These are phyloP conservation scores for Hapalemur alaotrensis DNA, from an alignment of 2,797 vertebrate species.

Conservation along the genomic window DNA sequence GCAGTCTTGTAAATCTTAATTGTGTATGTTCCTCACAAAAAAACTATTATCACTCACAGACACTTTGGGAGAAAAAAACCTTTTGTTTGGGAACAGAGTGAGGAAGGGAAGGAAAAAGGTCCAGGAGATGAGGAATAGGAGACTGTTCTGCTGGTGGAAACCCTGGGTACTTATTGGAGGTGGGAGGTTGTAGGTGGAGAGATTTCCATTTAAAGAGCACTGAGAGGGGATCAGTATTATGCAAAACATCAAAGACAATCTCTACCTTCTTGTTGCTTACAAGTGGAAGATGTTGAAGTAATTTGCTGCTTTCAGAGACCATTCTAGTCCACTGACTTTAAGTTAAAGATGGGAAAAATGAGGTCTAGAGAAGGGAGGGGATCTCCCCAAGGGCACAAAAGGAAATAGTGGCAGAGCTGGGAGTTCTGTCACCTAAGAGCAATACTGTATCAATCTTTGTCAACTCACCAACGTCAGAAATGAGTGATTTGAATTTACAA, in stretches of 20 bases:
- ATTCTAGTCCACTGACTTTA: background rate
- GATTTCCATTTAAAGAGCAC: background rate
- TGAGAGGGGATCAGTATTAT: background rate
- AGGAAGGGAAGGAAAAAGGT: background rate
- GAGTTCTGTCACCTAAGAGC: background rate
- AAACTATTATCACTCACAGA: constrained; percentile 31
- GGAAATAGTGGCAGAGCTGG: background rate
- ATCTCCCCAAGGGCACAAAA: background rate
- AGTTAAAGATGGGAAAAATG: background rate
- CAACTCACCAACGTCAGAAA: background rate
- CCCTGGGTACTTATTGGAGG: background rate
- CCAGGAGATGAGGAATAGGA: background rate
- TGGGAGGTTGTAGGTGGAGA: background rate
- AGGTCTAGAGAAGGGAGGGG: background rate
- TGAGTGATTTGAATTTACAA: constrained; percentile 2
- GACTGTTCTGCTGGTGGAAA: background rate
- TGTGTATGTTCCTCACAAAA: background rate
- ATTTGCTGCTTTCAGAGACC: background rate
- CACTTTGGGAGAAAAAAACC: background rate
- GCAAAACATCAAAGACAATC: constrained; percentile 8
- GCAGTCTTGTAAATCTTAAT: background rate
- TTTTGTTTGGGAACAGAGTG: background rate
- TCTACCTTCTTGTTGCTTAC: background rate
- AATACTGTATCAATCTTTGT: background rate
- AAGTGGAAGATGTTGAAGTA: background rate